A percentile compares a stretch with the other conserved stretches of the same genome.
Evolutionary conservation across 2,888 invertebrate genomes (phyloP).

Genomic region (Agrochola circellaris): DNA sequence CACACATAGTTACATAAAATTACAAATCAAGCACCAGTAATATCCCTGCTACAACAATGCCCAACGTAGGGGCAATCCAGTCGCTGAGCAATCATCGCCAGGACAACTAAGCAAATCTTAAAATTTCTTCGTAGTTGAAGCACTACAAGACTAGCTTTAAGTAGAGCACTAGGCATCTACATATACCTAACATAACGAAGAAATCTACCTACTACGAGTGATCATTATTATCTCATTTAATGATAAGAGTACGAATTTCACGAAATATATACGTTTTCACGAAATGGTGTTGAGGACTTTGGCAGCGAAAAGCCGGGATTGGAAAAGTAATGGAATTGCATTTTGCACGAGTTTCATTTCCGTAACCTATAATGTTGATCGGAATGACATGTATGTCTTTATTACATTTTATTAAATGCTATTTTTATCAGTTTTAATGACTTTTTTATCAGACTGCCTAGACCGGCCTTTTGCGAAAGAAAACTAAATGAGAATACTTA

Average conservation of each 20-base stretch:
- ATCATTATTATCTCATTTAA: conserved; percentile 27
- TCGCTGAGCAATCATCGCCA: too few species aligned
- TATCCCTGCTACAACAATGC: too few species aligned
- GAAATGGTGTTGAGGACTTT: conserved; percentile 45
- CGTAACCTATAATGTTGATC: conserved; percentile 54
- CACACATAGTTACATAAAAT: too few species aligned
- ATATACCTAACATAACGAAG: neutral
- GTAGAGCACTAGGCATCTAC: neutral
- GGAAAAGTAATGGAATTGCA: conserved; percentile 70
- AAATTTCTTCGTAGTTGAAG: neutral
- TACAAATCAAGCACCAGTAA: too few species aligned
- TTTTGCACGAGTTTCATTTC: conserved; percentile 65
- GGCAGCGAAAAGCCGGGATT: conserved; percentile 56
- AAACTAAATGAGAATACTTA: neutral
- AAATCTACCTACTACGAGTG: neutral
- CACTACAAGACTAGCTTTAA: neutral
- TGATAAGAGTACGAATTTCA: conserved; percentile 18
- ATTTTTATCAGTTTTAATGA: conserved; percentile 1
- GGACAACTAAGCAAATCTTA: neutral
- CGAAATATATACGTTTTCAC: conserved; percentile 32
- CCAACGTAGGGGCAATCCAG: too few species aligned
- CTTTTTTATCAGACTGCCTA: neutral
- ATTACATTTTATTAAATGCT: conserved; percentile 30
- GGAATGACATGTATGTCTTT: conserved; percentile 41
- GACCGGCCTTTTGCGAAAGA: neutral